Base-by-base conservation (phyloP, 1,140 invertebrate species). In the Physella acuta region DNA sequence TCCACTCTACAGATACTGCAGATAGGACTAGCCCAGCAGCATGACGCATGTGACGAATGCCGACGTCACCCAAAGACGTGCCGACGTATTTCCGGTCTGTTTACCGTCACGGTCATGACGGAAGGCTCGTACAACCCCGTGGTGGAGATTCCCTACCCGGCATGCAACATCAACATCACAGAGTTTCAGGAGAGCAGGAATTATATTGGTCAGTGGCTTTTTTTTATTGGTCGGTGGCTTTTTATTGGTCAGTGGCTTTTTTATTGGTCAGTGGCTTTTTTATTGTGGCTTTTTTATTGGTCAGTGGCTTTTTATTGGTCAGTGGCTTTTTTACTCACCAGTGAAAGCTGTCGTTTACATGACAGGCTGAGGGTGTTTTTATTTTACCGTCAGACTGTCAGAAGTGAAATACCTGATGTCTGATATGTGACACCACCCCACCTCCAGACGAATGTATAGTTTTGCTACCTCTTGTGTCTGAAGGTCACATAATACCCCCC, bases 11-110 rank as follows among this genome's bases (percentile, higher is more conserved):
- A n/a, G n/a, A n/a, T n/a, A n/a, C n/a, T n/a, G n/a, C n/a, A n/a
- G n/a, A n/a, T n/a, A n/a, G n/a, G n/a, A n/a, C n/a, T n/a, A n/a
- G n/a, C n/a, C n/a, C n/a, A n/a, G n/a, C n/a, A n/a, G n/a, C n/a
- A n/a, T n/a, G 96, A 98, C 85, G 91, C 92, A 74, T 99, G 97
- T 81, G 88, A 95, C 36, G 89, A 92, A 71, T 99, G 97, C 79
- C 92, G 92, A 5, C 96, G 97, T 1, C 91, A 97, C 81, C 93
- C 92, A 11, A 90, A 89, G 24, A 90, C 91, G 72, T 99, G 96
- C 84, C 91, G 92, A 68, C 94, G 94, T 0, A 88, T 93, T 44
- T 86, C 86, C 8, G 94, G 93, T 1, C 89, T 95, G 59, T 97
- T 94, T 84, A 92, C 92, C 0, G 87, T 91, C 44, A 89, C 91